Conservation (phyloP, 2,113 vertebrate species). For the Catharus minimus region DNA sequence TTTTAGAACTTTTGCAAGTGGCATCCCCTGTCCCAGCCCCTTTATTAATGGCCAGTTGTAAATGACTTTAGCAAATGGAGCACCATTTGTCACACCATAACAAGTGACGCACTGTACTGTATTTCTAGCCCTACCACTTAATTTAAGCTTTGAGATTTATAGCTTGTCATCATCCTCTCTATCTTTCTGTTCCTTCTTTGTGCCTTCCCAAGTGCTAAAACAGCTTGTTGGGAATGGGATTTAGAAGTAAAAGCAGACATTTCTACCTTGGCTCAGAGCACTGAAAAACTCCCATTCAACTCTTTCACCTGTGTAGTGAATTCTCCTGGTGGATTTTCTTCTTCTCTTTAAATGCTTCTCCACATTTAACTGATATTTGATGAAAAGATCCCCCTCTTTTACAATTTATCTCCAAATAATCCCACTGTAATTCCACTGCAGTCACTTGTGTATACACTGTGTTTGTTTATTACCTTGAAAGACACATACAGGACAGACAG, state of each 20-base stretch:
- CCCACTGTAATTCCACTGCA: conserved; percentile 24
- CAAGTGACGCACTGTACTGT: conserved; percentile 65
- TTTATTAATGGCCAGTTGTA: conserved; percentile 73
- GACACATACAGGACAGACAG: background rate
- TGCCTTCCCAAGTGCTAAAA: conserved; percentile 70
- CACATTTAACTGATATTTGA: conserved; percentile 37
- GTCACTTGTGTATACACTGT: background rate
- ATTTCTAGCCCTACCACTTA: conserved; percentile 67
- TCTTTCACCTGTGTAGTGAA: background rate
- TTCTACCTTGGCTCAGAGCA: conserved; percentile 37
- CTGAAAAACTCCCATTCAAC: conserved; percentile 1
- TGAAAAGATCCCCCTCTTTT: conserved; percentile 19
- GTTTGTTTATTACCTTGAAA: conserved; percentile 45
- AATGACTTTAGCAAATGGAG: conserved; percentile 75
- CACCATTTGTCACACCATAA: conserved; percentile 74
- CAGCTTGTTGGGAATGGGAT: conserved; percentile 33
- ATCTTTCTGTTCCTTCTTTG: conserved; percentile 69
- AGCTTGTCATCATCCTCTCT: conserved; percentile 67
- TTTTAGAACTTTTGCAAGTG: conserved; percentile 55
- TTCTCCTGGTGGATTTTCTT: conserved; percentile 16
- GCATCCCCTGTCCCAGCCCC: conserved; percentile 20
- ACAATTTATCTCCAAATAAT: conserved; percentile 48
- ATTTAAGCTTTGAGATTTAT: conserved; percentile 75
- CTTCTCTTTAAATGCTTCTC: conserved; percentile 8
- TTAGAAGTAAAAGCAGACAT: conserved; percentile 55